These are phyloP conservation scores for Caiman crocodilus DNA, from an alignment of 2,797 vertebrate species.

Conservation along the genomic window DNA sequence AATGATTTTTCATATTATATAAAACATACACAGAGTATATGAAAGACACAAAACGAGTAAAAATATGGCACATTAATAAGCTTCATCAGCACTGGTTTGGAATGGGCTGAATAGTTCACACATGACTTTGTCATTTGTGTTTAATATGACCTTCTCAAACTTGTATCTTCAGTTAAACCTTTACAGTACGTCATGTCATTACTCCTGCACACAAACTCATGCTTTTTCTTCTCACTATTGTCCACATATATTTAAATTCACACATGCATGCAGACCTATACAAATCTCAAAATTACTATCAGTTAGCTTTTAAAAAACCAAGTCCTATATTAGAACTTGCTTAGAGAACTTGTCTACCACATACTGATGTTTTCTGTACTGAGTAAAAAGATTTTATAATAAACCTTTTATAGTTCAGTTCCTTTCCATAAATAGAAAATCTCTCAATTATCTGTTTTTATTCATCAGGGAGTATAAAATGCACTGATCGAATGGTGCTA, in stretches of 20 bases:
- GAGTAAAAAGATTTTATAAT: neutral
- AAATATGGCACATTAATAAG: neutral
- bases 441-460: slow-evolving; percentile 56
- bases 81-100: neutral
- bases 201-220: accelerated
- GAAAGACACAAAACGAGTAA: neutral
- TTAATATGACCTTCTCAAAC: neutral
- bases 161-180: neutral
- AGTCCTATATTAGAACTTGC: neutral
- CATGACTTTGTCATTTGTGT: accelerated
- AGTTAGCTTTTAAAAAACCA: neutral
- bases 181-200: neutral
- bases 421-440: slow-evolving; percentile 47
- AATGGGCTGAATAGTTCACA: neutral
- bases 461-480: slow-evolving; percentile 11
- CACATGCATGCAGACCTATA: neutral
- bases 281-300: neutral
- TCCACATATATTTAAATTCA: neutral
- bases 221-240: neutral
- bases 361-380: neutral
- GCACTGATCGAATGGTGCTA: neutral
- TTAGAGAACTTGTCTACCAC: neutral
- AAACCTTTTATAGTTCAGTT: slow-evolving; percentile 29
- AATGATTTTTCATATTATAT: neutral
- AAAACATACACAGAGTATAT: neutral